These are phyloP conservation scores for Notarius quadriscutis DNA, from an alignment of 2,113 vertebrate species.

Conservation along the genomic window DNA sequence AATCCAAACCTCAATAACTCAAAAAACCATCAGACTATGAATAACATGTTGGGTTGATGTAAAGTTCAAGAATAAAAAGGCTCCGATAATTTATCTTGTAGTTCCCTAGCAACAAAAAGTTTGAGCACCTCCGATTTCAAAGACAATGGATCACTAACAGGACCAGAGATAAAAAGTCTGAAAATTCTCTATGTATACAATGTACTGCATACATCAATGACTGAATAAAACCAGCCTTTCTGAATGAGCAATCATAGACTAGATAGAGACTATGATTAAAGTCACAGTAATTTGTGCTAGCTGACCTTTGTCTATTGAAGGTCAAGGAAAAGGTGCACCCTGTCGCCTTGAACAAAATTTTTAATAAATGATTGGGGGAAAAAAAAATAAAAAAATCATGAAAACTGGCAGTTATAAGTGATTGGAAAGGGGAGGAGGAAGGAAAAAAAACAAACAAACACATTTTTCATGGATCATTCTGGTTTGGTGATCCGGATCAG, in stretches of 20 bases:
- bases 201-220: neutral
- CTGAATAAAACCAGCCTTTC: neutral
- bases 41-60: neutral
- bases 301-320: too few species aligned
- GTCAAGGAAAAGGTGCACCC: too few species aligned
- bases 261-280: too few species aligned
- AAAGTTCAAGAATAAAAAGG: neutral
- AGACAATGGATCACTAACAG: neutral
- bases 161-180: neutral
- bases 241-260: slow-evolving; percentile 6
- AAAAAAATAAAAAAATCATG: too few species aligned
- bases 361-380: too few species aligned
- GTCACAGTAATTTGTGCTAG: too few species aligned
- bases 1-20: neutral
- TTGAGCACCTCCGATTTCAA: neutral
- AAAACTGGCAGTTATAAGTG: too few species aligned
- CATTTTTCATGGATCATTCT: too few species aligned
- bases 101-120: neutral
- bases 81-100: neutral
- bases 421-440: too few species aligned
- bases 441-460: too few species aligned
- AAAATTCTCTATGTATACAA: neutral
- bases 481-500: too few species aligned
- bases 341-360: too few species aligned
- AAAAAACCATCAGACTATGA: neutral